Evolutionary conservation across 2,888 invertebrate species (phyloP).

Genomic region (Melanchra persicariae): DNA sequence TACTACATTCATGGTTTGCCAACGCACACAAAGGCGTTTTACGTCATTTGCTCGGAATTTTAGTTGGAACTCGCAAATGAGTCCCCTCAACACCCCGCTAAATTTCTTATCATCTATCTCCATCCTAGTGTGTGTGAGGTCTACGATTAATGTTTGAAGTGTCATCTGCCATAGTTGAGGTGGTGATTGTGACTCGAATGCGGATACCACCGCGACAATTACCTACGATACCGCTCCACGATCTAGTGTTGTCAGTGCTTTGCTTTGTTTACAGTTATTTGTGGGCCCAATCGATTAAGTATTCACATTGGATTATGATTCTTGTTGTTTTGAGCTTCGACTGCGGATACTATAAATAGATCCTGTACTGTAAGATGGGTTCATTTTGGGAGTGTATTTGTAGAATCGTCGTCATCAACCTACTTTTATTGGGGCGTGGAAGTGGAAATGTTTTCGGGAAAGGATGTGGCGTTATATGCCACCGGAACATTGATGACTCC

Average conservation of each 20-base stretch:
- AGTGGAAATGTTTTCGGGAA: not conserved
- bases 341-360: constrained; percentile 23
- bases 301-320: constrained; percentile 45
- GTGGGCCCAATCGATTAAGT: constrained; percentile 35
- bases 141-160: constrained; percentile 8
- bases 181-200: constrained; percentile 43
- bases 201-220: constrained; percentile 57
- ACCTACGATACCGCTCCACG: constrained; percentile 47
- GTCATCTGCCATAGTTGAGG: not conserved
- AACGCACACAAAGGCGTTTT: constrained; percentile 34
- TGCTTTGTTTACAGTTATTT: constrained; percentile 52
- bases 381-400: constrained; percentile 21
- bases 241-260: constrained; percentile 48
- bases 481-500: no score
- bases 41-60: constrained; percentile 43
- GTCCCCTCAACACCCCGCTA: constrained; percentile 18
- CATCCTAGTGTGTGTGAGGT: constrained; percentile 26
- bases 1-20: constrained; percentile 12
- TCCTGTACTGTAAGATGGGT: constrained; percentile 8
- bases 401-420: not conserved
- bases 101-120: not conserved
- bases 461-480: not conserved
- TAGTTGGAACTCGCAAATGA: constrained; percentile 31
- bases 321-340: constrained; percentile 22
- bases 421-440: constrained; percentile 4